Evolutionary conservation across 2,113 vertebrate species (phyloP).

Genomic region (Lichenostomus cassidix): DNA sequence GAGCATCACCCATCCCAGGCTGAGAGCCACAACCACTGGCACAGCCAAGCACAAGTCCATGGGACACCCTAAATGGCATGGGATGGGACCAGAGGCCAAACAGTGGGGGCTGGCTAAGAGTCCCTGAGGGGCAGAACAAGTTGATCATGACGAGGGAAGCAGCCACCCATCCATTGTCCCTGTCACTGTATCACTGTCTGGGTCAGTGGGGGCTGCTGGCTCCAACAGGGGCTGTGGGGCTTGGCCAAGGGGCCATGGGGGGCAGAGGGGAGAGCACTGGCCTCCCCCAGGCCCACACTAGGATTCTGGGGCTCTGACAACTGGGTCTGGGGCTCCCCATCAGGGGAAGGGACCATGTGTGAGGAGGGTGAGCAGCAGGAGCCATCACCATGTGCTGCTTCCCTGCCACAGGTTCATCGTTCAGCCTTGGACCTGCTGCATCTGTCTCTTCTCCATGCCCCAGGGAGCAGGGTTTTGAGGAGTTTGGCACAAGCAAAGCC

Average conservation of each 20-base stretch:
- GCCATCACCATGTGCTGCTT: background rate
- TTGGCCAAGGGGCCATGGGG: background rate
- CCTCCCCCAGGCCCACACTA: background rate
- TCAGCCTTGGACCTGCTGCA: background rate
- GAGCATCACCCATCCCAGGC: background rate
- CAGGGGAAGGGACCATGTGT: background rate
- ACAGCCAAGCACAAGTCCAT: background rate
- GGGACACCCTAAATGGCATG: background rate
- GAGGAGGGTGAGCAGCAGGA: background rate
- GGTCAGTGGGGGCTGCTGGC: background rate
- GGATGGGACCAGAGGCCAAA: too few relatives aligned
- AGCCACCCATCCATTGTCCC: background rate
- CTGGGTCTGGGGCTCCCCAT: background rate
- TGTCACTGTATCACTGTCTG: background rate
- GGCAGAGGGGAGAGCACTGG: background rate
- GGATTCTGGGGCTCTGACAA: background rate
- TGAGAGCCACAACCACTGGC: rapidly evolving
- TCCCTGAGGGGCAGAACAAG: background rate
- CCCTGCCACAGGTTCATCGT: rapidly evolving
- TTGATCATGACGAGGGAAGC: background rate
- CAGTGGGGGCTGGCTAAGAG: background rate
- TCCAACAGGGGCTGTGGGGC: too few relatives aligned
- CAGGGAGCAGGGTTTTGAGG: background rate
- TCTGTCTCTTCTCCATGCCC: background rate
- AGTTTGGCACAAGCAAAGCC: background rate